Evolutionary conservation across 1,140 invertebrate species (phyloP).

Genomic region (Euura saliciscinereae): DNA sequence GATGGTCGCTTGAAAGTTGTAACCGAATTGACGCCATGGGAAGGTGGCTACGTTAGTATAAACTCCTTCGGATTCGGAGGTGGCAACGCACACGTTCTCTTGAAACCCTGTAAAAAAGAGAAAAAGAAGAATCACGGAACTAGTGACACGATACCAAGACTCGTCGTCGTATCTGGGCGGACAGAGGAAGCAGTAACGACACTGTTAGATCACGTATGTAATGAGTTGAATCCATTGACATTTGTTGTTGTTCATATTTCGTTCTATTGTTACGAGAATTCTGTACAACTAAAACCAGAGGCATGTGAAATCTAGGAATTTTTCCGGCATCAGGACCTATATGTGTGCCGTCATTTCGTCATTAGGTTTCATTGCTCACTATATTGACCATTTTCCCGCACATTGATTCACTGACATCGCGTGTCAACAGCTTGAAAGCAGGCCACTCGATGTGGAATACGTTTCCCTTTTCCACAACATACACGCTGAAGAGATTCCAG

Average conservation of each 20-base stretch:
- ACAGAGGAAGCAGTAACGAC: slow-evolving; percentile 68
- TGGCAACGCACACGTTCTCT: slow-evolving; percentile 78
- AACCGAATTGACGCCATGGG: slow-evolving; percentile 67
- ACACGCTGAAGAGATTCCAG: slow-evolving; percentile 57
- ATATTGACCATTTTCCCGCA: no score
- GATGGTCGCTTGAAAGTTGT: slow-evolving; percentile 76
- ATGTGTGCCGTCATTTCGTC: no score
- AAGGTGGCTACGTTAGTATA: slow-evolving; percentile 66
- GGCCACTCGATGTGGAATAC: slow-evolving; percentile 63
- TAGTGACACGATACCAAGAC: slow-evolving; percentile 60
- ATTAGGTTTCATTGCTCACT: no score
- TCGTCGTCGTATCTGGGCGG: slow-evolving; percentile 63
- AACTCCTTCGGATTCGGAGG: slow-evolving; percentile 89
- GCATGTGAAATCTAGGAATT: no score
- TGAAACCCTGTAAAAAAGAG: slow-evolving; percentile 64
- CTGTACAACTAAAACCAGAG: no score
- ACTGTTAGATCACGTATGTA: slow-evolving; percentile 67
- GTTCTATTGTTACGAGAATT: no score
- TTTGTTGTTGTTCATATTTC: no score
- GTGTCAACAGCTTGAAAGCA: slow-evolving; percentile 41
- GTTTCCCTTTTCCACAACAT: slow-evolving; percentile 59
- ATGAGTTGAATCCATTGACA: no score
- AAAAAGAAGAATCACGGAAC: slow-evolving; percentile 59
- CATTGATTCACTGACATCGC: no score
- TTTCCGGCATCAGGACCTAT: no score